These are phyloP conservation scores for Etheostoma perlongum DNA, from an alignment of 2,797 vertebrate genomes.

Conservation along the genomic window DNA sequence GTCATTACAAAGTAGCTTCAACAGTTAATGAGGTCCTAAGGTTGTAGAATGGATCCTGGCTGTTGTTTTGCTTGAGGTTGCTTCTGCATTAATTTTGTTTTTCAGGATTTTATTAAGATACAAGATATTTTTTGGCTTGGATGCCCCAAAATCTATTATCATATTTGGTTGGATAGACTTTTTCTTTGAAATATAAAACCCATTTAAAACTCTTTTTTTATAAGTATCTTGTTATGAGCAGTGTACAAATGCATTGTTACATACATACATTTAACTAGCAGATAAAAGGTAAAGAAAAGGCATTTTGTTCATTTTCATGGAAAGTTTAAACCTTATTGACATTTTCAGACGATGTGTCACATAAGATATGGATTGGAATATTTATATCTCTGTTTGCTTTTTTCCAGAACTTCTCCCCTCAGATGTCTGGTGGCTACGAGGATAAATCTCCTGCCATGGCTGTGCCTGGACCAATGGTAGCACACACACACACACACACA, in stretches of 20 bases:
- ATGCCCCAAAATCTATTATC: not conserved
- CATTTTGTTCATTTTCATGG: not conserved
- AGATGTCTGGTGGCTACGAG: conserved; percentile 93
- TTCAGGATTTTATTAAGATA: not conserved
- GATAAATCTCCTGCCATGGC: conserved; percentile 91
- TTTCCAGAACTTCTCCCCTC: conserved; percentile 95
- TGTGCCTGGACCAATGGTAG: conserved; percentile 94
- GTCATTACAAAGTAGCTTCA: too few species aligned
- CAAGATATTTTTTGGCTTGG: not conserved
- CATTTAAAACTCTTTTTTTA: too few species aligned
- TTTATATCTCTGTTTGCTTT: conserved; percentile 23
- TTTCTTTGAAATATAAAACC: not conserved
- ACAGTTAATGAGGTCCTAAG: conserved; percentile 5
- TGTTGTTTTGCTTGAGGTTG: not conserved
- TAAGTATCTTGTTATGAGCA: not conserved
- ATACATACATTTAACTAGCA: not conserved
- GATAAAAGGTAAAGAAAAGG: not conserved
- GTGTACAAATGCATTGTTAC: not conserved
- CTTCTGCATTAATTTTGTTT: not conserved
- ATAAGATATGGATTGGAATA: not conserved
- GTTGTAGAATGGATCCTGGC: not conserved
- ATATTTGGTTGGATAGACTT: not conserved
- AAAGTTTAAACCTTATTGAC: not conserved
- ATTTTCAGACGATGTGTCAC: not conserved
- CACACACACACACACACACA: conserved; percentile 8